Evolutionary conservation across 2,113 vertebrate genomes (phyloP).

Genomic region (Hippoglossus stenolepis): DNA sequence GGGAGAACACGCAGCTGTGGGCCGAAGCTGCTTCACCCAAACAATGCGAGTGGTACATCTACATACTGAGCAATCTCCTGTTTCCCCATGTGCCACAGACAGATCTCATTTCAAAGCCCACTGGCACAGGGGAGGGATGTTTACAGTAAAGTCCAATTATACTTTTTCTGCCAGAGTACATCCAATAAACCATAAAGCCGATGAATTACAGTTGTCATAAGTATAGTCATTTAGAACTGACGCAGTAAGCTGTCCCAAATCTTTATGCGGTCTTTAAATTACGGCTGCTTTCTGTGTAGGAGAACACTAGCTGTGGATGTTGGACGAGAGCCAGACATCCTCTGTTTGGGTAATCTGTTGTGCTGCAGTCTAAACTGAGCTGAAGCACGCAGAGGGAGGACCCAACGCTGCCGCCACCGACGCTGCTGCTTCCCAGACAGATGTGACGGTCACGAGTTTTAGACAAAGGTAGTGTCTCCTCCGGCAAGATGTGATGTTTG

Average conservation of each 20-base stretch:
- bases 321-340: constrained; percentile 38
- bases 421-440: no score
- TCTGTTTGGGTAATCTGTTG: constrained; percentile 36
- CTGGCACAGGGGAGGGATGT: constrained; percentile 37
- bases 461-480: no score
- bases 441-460: no score
- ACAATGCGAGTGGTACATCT: constrained; percentile 19
- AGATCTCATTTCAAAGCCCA: constrained; percentile 46
- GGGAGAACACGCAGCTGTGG: not conserved
- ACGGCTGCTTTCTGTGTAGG: constrained; percentile 28
- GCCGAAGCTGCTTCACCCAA: constrained; percentile 5
- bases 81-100: constrained; percentile 34
- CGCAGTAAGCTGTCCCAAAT: constrained; percentile 22
- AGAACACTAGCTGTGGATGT: constrained; percentile 28
- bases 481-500: no score
- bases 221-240: constrained; percentile 40
- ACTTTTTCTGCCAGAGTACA: constrained; percentile 39
- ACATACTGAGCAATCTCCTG: constrained; percentile 20
- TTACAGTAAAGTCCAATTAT: constrained; percentile 62
- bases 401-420: not conserved
- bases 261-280: constrained; percentile 41
- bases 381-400: not conserved
- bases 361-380: constrained; percentile 19
- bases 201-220: constrained; percentile 55
- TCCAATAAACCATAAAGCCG: constrained; percentile 48